Conservation (phyloP, 2,888 invertebrate species). For the Trichacis sp. region DNA sequence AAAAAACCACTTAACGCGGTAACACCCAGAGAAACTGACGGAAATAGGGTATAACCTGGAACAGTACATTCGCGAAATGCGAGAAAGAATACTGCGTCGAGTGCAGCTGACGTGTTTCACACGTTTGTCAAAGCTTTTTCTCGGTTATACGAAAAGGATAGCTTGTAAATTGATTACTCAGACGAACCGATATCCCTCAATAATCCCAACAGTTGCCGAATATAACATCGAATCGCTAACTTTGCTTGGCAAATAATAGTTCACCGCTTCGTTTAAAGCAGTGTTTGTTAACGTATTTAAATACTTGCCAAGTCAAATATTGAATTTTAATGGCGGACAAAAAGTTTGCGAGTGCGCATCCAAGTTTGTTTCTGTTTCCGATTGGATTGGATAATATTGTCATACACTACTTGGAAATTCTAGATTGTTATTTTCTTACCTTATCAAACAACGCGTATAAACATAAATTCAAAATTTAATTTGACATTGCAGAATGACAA, state of each 20-base stretch:
- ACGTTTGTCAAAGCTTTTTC: conserved; percentile 5
- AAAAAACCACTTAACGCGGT: background rate
- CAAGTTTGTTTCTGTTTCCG: no score
- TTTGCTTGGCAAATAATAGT: background rate
- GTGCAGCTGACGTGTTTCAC: conserved; percentile 9
- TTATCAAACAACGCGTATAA: no score
- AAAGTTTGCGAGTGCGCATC: no score
- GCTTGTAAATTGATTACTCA: conserved; percentile 1
- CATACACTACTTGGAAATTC: no score
- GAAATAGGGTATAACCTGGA: background rate
- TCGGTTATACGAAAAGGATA: conserved; percentile 1
- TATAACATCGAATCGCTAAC: background rate
- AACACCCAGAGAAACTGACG: conserved; percentile 2
- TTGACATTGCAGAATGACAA: no score
- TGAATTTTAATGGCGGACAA: background rate
- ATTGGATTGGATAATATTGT: no score
- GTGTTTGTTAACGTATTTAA: background rate
- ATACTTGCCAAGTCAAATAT: background rate
- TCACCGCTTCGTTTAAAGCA: background rate
- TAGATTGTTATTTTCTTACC: no score
- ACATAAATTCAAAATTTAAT: no score
- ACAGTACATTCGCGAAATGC: conserved; percentile 4
- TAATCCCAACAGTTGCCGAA: background rate
- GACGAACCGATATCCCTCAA: conserved; percentile 1
- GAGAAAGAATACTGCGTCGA: conserved; percentile 4